A percentile compares a stretch with the other conserved stretches of the same genome.
Evolutionary conservation across 2,888 invertebrate genomes (phyloP).

Genomic region (Caenorhabditis sp.): DNA sequence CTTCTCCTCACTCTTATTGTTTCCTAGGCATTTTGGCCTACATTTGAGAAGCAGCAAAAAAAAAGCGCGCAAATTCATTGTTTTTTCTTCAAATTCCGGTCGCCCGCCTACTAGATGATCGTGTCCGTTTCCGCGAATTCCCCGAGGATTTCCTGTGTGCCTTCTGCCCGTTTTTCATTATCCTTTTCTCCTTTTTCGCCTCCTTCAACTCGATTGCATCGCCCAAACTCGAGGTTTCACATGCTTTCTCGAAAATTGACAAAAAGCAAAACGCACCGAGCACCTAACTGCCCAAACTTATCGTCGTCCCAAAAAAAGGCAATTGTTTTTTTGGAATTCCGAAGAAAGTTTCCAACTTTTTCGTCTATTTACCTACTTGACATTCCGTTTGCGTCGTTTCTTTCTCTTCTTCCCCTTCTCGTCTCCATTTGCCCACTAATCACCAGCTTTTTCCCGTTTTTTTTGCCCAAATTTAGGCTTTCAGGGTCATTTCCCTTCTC

Average conservation of each 20-base stretch:
- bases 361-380: constrained; percentile 13
- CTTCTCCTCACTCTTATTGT: neutral
- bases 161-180: neutral
- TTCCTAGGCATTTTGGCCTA: neutral
- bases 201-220: constrained; percentile 15
- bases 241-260: no score
- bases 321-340: no score
- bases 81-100: neutral
- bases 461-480: no score
- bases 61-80: no score
- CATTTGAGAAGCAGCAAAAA: neutral
- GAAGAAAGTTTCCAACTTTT: neutral
- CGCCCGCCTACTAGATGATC: neutral
- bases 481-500: no score
- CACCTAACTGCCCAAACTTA: no score
- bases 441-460: neutral
- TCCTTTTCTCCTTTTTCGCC: constrained; percentile 1
- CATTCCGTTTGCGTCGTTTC: constrained; percentile 22
- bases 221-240: no score
- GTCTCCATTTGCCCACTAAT: neutral
- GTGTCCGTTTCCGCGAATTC: neutral
- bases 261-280: no score
- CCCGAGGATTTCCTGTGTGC: neutral
- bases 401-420: neutral
- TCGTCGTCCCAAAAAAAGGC: no score